Evolutionary conservation across 2,797 vertebrate species (phyloP).

Genomic region (Premnoplex brunnescens): DNA sequence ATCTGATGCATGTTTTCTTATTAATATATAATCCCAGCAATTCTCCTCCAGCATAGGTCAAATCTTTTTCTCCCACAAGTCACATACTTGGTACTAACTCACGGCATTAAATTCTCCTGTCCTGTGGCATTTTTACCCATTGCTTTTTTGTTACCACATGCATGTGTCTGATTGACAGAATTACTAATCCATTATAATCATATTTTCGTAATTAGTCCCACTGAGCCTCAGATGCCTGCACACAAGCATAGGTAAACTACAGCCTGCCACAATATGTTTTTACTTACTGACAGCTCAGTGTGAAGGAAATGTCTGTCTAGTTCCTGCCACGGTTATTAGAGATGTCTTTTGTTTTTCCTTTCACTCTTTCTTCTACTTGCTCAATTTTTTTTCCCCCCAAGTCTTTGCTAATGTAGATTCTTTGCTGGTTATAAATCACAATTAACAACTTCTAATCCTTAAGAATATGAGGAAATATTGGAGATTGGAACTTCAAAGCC

Average conservation of each 20-base stretch:
- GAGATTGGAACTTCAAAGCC: conserved; percentile 57
- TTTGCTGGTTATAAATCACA: conserved; percentile 46
- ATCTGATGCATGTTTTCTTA: neutral
- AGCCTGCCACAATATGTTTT: conserved; percentile 66
- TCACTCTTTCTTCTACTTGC: neutral
- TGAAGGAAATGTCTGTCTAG: conserved; percentile 62
- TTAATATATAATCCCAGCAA: conserved; percentile 4
- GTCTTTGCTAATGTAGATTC: neutral
- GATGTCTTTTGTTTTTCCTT: conserved; percentile 26
- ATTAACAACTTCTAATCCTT: conserved; percentile 22
- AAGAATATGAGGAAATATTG: conserved; percentile 13
- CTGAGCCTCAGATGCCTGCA: conserved; percentile 65
- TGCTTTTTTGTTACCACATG: conserved; percentile 66
- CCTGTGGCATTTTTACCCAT: conserved; percentile 70
- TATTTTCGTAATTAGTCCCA: conserved; percentile 82
- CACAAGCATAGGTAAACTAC: conserved; percentile 67
- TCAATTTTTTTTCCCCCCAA: neutral
- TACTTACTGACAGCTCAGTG: conserved; percentile 68
- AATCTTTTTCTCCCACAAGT: neutral
- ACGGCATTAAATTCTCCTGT: conserved; percentile 57
- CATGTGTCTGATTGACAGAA: conserved; percentile 78
- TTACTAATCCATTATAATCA: conserved; percentile 80
- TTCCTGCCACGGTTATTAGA: conserved; percentile 48
- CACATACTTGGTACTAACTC: conserved; percentile 41
- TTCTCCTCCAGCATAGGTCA: neutral